phyloP scores from a whole-genome alignment of 2,888 invertebrate species.

The Deilephila elpenor region DNA sequence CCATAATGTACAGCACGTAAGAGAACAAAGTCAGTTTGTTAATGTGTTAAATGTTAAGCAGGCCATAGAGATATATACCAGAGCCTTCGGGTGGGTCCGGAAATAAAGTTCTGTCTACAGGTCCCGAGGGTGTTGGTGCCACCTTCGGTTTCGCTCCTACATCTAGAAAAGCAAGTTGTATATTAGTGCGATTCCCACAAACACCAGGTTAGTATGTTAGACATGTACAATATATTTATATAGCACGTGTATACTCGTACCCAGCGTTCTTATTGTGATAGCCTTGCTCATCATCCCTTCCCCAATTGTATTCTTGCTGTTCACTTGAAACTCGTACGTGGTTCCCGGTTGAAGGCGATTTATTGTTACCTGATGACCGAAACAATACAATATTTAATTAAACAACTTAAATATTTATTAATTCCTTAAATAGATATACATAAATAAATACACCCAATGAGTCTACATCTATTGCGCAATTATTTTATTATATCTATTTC shows the following conservation, averaged over 20 bases:
- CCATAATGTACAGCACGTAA: neutral
- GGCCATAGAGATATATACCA: conserved; percentile 81
- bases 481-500: neutral
- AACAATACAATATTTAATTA: conserved; percentile 6
- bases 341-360: conserved; percentile 95
- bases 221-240: neutral
- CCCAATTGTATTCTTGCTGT: conserved; percentile 96
- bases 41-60: conserved; percentile 31
- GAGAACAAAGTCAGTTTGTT: conserved; percentile 32
- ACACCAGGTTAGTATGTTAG: conserved; percentile 27
- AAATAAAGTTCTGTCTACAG: conserved; percentile 86
- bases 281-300: conserved; percentile 98
- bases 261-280: conserved; percentile 94
- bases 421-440: neutral
- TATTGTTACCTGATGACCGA: conserved; percentile 88
- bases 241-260: conserved; percentile 82
- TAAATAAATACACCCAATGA: neutral
- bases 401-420: neutral
- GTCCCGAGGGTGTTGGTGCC: conserved; percentile 86
- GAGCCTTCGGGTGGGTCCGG: conserved; percentile 88
- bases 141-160: conserved; percentile 84
- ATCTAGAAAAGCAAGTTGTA: conserved; percentile 83
- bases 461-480: neutral
- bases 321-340: conserved; percentile 97
- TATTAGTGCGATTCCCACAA: conserved; percentile 56